Conservation (phyloP, 2,113 vertebrate species). For the Gallinago paraguaiae region DNA sequence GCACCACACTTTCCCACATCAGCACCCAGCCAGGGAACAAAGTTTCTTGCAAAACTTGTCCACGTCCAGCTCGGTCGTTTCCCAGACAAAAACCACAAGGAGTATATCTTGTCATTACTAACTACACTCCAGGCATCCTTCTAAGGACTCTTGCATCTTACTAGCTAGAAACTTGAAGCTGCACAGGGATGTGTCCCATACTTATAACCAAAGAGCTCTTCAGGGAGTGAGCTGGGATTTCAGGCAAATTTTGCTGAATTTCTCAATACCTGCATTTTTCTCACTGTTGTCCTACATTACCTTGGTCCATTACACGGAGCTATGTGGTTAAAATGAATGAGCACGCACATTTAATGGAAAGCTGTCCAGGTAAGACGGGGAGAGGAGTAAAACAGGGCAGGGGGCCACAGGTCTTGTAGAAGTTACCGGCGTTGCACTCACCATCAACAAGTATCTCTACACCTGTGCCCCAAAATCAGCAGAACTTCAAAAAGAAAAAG, state of each 20-base stretch:
- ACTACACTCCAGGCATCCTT: background rate
- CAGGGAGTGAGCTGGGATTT: background rate
- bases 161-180: background rate
- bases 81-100: background rate
- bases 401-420: background rate
- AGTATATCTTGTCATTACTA: background rate
- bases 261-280: background rate
- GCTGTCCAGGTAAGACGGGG: background rate
- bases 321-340: background rate
- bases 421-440: background rate
- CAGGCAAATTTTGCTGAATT: background rate
- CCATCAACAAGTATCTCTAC: background rate
- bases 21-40: background rate
- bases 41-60: background rate
- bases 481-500: background rate
- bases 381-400: background rate
- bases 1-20: background rate
- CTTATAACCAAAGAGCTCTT: background rate
- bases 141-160: background rate
- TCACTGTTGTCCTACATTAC: background rate
- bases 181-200: background rate
- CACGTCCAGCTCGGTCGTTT: fast-evolving
- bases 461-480: background rate
- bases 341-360: background rate
- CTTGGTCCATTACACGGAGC: background rate